A percentile compares a stretch with the other conserved stretches of the same genome.
Conservation (phyloP, 2,113 vertebrate genomes). For the Phyllostomus discolor region DNA sequence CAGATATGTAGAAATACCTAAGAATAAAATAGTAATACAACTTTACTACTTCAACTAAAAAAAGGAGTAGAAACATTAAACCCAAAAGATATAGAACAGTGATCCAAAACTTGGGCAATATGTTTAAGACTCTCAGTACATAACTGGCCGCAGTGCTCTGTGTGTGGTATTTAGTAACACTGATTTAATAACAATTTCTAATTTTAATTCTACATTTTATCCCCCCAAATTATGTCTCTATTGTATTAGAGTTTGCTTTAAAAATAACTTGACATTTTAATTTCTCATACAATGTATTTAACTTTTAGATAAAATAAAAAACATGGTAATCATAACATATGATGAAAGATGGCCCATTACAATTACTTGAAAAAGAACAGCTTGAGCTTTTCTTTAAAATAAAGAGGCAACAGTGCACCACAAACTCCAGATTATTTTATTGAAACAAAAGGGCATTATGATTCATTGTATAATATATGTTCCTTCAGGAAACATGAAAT, state of each 20-base stretch:
- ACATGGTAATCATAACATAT: background rate
- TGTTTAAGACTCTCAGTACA: background rate
- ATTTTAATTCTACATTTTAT: background rate
- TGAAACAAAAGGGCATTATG: background rate
- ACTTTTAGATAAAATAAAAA: conserved; percentile 4
- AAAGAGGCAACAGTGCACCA: background rate
- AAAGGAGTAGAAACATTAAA: background rate
- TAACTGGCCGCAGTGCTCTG: background rate
- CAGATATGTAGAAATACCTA: background rate
- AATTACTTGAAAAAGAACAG: background rate
- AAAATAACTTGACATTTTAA: background rate
- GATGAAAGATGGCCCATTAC: background rate
- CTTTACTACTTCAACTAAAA: background rate
- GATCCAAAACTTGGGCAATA: background rate
- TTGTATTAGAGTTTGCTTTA: background rate
- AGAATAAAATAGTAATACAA: background rate
- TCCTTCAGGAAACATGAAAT: background rate
- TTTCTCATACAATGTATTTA: background rate
- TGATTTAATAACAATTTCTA: background rate
- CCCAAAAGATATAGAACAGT: background rate
- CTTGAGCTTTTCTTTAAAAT: background rate
- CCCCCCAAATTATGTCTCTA: background rate
- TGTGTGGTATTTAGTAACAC: background rate
- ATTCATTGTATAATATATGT: background rate
- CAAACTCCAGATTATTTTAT: background rate